A percentile compares a stretch with the other conserved stretches of the same genome.
Conservation (phyloP, 2,888 invertebrate genomes). For the Abrostola tripartita region DNA sequence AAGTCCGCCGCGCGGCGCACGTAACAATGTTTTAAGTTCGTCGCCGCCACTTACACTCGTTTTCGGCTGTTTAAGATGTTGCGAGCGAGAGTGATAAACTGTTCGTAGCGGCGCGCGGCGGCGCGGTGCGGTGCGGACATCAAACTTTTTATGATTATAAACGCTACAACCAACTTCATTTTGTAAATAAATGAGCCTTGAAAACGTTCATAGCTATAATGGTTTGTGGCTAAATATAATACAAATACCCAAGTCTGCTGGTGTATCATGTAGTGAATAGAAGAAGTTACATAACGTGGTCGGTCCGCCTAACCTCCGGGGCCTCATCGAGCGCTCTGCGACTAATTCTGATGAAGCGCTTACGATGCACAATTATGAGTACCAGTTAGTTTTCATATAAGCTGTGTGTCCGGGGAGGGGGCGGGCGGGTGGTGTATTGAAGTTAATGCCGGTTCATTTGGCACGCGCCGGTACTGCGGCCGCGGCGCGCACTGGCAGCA, state of each 20-base stretch:
- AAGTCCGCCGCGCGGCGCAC: slow-evolving; percentile 1
- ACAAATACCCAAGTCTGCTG: not conserved
- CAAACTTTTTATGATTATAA: slow-evolving; percentile 16
- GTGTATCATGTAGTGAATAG: not conserved
- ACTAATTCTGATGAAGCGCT: slow-evolving; percentile 23
- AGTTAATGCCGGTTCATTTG: slow-evolving; percentile 71
- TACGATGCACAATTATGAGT: slow-evolving; percentile 16
- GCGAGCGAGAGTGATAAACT: slow-evolving; percentile 10
- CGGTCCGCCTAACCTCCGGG: not conserved
- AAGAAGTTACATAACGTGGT: not conserved
- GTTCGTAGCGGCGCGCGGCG: not conserved
- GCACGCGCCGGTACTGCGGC: slow-evolving; percentile 49
- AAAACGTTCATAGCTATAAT: not conserved
- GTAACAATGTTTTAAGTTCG: slow-evolving; percentile 6
- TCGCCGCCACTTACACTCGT: slow-evolving; percentile 1
- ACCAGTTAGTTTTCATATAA: slow-evolving; percentile 11
- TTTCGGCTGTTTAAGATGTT: slow-evolving; percentile 1
- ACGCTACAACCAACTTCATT: slow-evolving; percentile 3
- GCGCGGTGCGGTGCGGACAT: slow-evolving; percentile 1
- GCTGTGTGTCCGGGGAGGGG: slow-evolving; percentile 9
- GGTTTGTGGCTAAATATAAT: not conserved
- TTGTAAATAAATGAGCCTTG: slow-evolving; percentile 1
- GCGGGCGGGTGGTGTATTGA: slow-evolving; percentile 40
- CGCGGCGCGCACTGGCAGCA: not conserved
- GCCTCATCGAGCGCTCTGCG: slow-evolving; percentile 1